Conservation (phyloP, 2,888 invertebrate genomes). For the Phania funesta region DNA sequence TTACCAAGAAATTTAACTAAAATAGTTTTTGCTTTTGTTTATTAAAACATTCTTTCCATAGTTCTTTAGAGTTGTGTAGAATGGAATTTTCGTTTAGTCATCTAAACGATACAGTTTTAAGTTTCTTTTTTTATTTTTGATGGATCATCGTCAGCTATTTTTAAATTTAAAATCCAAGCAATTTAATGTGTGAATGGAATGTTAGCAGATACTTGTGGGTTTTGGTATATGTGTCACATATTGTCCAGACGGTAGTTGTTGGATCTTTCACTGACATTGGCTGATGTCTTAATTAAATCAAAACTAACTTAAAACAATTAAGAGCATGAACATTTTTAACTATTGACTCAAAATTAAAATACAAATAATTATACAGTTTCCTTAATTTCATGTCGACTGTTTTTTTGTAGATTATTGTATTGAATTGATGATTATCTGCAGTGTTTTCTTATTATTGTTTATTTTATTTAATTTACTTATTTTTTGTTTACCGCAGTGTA, state of each 20-base stretch:
- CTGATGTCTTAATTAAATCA: slow-evolving; percentile 6
- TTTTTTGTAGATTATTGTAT: no score
- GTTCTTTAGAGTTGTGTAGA: slow-evolving; percentile 14
- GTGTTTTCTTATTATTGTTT: no score
- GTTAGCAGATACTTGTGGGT: background rate
- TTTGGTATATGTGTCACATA: slow-evolving; percentile 51
- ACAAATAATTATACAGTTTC: background rate
- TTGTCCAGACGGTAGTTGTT: background rate
- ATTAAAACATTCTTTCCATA: background rate
- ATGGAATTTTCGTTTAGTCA: slow-evolving; percentile 60
- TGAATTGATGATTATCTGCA: no score
- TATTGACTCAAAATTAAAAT: slow-evolving; percentile 29
- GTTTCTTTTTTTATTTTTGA: background rate
- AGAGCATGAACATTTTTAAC: slow-evolving; percentile 2
- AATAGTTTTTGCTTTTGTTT: background rate
- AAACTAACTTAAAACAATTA: slow-evolving; percentile 6
- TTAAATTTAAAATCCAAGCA: background rate
- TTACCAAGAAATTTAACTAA: slow-evolving; percentile 42
- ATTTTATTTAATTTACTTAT: no score
- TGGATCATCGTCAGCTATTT: background rate
- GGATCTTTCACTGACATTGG: slow-evolving; percentile 17
- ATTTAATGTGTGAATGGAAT: background rate
- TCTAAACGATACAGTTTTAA: slow-evolving; percentile 34
- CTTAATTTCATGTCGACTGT: no score
- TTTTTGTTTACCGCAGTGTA: no score